Evolutionary conservation across 2,797 vertebrate species (phyloP).

Genomic region (Taeniopygia guttata): DNA sequence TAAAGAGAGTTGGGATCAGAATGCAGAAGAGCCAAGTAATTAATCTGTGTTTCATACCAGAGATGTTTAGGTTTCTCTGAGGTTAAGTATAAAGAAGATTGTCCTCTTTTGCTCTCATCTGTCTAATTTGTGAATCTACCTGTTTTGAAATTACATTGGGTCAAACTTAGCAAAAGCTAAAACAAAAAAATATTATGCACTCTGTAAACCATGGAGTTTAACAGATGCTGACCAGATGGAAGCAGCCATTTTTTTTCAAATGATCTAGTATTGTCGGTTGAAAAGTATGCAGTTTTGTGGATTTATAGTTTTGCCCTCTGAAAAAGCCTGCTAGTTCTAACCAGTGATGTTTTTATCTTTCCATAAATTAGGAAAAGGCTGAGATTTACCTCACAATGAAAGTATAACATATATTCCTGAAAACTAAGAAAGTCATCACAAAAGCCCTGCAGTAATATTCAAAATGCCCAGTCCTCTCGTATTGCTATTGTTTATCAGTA

Average conservation of each 20-base stretch:
- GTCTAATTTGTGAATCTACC: background rate
- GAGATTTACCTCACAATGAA: background rate
- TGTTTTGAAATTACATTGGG: background rate
- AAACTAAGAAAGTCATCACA: background rate
- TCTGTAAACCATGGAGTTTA: background rate
- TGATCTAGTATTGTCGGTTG: background rate
- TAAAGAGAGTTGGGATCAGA: background rate
- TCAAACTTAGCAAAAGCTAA: background rate
- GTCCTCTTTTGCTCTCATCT: background rate
- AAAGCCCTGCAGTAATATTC: background rate
- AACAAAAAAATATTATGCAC: background rate
- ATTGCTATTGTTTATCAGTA: background rate
- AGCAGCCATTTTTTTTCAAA: background rate
- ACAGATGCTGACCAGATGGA: conserved; percentile 36
- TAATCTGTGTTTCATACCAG: background rate
- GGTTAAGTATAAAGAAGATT: background rate
- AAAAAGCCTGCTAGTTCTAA: background rate
- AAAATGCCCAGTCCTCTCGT: background rate
- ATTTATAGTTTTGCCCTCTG: background rate
- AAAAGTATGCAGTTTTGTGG: background rate
- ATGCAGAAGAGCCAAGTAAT: background rate
- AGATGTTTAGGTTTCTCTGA: background rate
- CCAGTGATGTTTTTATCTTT: conserved; percentile 16
- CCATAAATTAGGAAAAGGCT: conserved; percentile 7
- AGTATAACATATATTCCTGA: background rate